These are phyloP conservation scores for Pollenia amentaria DNA, from an alignment of 2,888 invertebrate genomes.

Conservation along the genomic window DNA sequence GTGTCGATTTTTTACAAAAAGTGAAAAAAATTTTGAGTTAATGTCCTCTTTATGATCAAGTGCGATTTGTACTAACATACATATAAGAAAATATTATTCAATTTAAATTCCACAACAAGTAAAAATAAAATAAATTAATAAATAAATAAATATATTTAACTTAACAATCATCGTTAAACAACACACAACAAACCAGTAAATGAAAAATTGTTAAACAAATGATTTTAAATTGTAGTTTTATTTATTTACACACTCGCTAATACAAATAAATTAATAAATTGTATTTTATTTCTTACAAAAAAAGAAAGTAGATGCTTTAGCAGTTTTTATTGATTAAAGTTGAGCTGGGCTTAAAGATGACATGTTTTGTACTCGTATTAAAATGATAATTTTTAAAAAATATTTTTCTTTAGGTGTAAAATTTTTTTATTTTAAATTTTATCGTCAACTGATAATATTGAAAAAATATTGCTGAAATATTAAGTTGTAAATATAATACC, in stretches of 20 bases:
- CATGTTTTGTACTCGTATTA: too few species aligned
- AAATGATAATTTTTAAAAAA: too few species aligned
- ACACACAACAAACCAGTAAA: neutral
- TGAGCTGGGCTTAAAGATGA: too few species aligned
- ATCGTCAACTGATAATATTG: too few species aligned
- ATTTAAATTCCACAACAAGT: constrained; percentile 14
- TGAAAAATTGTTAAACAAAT: constrained; percentile 50
- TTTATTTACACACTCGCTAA: constrained; percentile 33
- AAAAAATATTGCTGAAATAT: too few species aligned
- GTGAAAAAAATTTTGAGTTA: too few species aligned
- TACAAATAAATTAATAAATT: neutral
- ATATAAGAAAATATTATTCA: neutral
- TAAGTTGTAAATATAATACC: too few species aligned
- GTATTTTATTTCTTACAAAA: constrained; percentile 10
- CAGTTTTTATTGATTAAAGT: neutral
- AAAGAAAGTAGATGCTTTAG: neutral
- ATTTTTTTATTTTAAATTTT: too few species aligned
- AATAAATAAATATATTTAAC: constrained; percentile 21
- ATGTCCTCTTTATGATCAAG: too few species aligned
- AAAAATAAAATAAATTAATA: constrained; percentile 4
- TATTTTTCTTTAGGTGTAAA: too few species aligned
- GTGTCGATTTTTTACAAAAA: too few species aligned
- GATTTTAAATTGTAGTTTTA: constrained; percentile 41
- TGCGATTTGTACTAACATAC: too few species aligned
- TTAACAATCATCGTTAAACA: constrained; percentile 21